Evolutionary conservation across 2,113 vertebrate species (phyloP).

Genomic region (Cyprinus carpio): DNA sequence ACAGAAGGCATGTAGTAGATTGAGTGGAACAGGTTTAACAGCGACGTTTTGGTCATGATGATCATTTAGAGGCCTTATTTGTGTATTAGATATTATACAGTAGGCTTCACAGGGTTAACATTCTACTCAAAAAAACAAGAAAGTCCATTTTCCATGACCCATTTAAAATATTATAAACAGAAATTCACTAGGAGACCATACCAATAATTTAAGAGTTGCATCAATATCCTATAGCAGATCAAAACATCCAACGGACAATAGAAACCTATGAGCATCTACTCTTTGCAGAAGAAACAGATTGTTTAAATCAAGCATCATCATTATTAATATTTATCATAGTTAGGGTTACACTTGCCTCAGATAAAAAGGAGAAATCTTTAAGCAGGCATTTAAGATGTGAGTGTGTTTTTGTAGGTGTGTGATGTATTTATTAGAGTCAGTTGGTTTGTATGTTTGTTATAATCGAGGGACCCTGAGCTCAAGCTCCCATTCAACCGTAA

Average conservation of each 20-base stretch:
- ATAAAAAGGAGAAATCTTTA: not conserved
- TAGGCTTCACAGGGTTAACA: not conserved
- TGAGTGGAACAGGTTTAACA: no score
- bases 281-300: not conserved
- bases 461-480: constrained; percentile 21
- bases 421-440: constrained; percentile 21
- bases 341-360: not conserved
- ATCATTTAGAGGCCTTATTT: not conserved
- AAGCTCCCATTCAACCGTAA: constrained; percentile 37
- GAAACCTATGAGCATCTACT: not conserved
- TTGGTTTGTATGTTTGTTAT: constrained; percentile 15
- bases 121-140: not conserved
- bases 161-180: constrained; percentile 17
- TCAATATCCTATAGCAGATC: constrained; percentile 2
- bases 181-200: not conserved
- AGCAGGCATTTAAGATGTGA: constrained; percentile 25
- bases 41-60: no score
- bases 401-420: constrained; percentile 3
- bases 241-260: not conserved
- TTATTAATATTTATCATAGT: constrained; percentile 6
- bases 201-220: constrained; percentile 16
- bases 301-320: not conserved
- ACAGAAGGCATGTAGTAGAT: no score
- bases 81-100: not conserved
- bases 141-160: not conserved